These are phyloP conservation scores for Halcyon chelicuti DNA, from an alignment of 2,797 vertebrate species.

Conservation along the genomic window DNA sequence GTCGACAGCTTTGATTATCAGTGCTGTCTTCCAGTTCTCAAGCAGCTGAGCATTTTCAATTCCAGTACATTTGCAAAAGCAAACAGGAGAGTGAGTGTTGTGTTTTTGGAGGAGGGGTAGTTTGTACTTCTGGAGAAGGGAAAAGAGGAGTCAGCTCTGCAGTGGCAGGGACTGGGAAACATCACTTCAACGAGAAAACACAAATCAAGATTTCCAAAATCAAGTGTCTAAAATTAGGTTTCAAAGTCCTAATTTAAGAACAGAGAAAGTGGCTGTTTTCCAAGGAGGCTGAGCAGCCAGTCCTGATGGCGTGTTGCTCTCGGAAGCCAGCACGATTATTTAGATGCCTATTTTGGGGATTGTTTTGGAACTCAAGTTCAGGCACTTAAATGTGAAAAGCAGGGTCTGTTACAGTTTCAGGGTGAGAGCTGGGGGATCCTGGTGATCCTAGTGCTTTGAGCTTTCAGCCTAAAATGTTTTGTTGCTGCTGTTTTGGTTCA, in stretches of 20 bases:
- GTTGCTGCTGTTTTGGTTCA: background rate
- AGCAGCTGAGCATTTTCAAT: background rate
- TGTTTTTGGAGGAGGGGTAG: background rate
- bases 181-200: background rate
- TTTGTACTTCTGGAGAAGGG: background rate
- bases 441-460: background rate
- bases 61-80: background rate
- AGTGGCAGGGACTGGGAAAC: background rate
- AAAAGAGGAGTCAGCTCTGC: background rate
- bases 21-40: background rate
- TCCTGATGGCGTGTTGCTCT: background rate
- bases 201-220: conserved; percentile 30
- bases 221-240: conserved; percentile 33
- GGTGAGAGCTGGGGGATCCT: background rate
- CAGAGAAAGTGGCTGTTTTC: conserved; percentile 18
- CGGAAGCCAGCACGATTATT: conserved; percentile 8
- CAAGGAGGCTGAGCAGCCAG: conserved; percentile 2
- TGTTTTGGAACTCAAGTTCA: background rate
- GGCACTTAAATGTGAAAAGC: background rate
- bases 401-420: background rate
- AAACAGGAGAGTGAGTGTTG: background rate
- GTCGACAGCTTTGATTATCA: background rate
- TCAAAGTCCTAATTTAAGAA: conserved; percentile 12
- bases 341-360: conserved; percentile 46
- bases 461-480: background rate